Base-by-base conservation (phyloP, 1,140 invertebrate genomes). In the Copidosoma floridanum region DNA sequence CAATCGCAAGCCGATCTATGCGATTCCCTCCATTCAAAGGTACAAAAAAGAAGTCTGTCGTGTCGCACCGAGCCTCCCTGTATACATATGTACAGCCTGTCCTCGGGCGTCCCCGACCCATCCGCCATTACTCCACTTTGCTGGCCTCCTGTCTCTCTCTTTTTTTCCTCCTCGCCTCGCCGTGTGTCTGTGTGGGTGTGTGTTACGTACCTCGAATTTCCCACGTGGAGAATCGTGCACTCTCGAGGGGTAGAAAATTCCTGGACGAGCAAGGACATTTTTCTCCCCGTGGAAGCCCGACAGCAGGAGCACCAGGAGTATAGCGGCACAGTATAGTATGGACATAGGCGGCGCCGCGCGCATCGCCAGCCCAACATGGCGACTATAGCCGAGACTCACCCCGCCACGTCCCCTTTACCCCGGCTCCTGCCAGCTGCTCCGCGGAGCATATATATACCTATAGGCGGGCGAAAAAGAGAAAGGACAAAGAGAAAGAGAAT, bases 351-450 rank as follows among this genome's bases (percentile, higher is more conserved):
- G 41, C 61, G 66, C 51, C 54, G 61, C 29, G 67, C 60, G 63
- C 60, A 62, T 65, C 69, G 68, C 67, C 47, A 66, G 51, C 38
- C 65, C 68, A 74, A 71, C 65, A 76, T 76, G 74, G 74, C 72
- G 72, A 29, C 51, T 32, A 3, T 3, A 32, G 29, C 29, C 29
- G 29, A 32, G 29, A n/a, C n/a, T n/a, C n/a, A n/a, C n/a, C n/a
- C n/a, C n/a, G n/a, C n/a, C n/a, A n/a, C n/a, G n/a, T n/a, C n/a
- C n/a, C n/a, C n/a, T n/a, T n/a, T n/a, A n/a, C n/a, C n/a, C n/a
- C n/a, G 32, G 41, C 3, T 43, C 20, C 16, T 41, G 20, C 24
- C 40, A 24, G 26, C 8, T n/a, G 6, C n/a, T 21, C 18, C 38
- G 16, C 2, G 26, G 10, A 37, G 18, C 5, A 27, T 26, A 32